Base-by-base conservation (phyloP, 2,113 vertebrate species). In the Nymphicus hollandicus region DNA sequence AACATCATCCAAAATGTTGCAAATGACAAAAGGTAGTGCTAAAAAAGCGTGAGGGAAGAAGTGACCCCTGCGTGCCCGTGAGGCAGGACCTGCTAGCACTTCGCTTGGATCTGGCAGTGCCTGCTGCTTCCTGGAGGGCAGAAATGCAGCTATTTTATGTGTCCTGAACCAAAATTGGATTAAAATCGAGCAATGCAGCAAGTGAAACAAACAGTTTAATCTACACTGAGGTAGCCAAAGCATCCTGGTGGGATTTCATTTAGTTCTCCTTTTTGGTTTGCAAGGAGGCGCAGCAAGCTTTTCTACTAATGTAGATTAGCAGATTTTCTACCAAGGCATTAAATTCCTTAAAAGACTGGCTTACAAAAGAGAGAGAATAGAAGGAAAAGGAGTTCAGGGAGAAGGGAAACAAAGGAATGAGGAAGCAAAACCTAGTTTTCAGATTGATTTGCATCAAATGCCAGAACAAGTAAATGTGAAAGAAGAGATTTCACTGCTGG, bases 31-130 rank as follows among this genome's bases (percentile, higher is more conserved):
- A 63, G 7, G 64, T 6, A 50, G 11, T 2, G 2, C n/a, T 55
- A 17, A 52, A 50, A 22, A 50, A 50, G 52, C 0, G 0, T 4
- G 33, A 69, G 39, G 3, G 9, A 31, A 82, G 63, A 41, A 64
- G 61, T 0, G 28, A 63, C 28, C 17, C 1, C 22, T n/a, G 63
- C 13, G 25, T 22, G 27, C 1, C 3, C 2, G 1, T 0, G 0
- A 50, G n/a, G 47, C 10, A 69, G 72, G 31, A 69, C 5, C 2
- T 31, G 66, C 41, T 28, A 29, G 43, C 1, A 10, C n/a, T 25
- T 29, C 2, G 1, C 49, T 56, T 5, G 6, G 53, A n/a, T 91
- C 77, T 8, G 35, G 25, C 63, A 47, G 23, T 27, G 27, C 72
- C 27, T 0, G 1, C 44, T 0, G 8, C 35, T 66, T 81, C 55